Conservation (phyloP, 2,113 vertebrate species). For the Penelope pileata region DNA sequence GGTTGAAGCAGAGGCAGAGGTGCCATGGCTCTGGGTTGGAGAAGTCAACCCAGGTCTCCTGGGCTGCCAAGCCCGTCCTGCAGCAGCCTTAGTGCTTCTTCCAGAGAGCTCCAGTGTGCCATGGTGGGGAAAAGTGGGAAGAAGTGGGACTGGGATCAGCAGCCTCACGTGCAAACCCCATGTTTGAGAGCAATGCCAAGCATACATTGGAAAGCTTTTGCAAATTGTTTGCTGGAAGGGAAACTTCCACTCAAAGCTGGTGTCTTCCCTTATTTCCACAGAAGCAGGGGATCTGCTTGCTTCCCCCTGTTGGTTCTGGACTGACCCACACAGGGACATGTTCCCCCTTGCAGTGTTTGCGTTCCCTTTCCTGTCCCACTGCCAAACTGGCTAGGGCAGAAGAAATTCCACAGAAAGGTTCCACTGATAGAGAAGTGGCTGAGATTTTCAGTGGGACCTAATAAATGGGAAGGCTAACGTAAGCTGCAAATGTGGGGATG, state of each 20-base stretch:
- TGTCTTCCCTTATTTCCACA: not conserved
- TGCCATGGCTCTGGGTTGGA: not conserved
- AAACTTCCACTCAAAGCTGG: not conserved
- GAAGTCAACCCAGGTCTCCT: not conserved
- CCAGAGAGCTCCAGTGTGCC: not conserved
- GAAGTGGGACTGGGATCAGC: not conserved
- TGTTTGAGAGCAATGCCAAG: rapidly evolving
- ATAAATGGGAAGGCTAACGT: not conserved
- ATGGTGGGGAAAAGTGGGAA: not conserved
- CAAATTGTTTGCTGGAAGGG: not conserved
- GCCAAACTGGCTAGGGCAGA: not conserved
- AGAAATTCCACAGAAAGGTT: not conserved
- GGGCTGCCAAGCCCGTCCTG: not conserved
- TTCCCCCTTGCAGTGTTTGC: not conserved
- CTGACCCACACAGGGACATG: not conserved
- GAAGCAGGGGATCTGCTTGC: not conserved
- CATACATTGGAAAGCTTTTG: not conserved
- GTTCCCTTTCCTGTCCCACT: not conserved
- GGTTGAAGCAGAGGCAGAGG: not conserved
- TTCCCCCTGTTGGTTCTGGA: not conserved
- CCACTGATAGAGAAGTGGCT: not conserved
- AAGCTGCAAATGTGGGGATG: not conserved
- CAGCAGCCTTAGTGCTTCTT: not conserved
- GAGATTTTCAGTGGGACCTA: not conserved
- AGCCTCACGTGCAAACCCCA: not conserved